Evolutionary conservation across 2,888 invertebrate genomes (phyloP), one percentile per base, ranked within the genome.

Genomic region (Leptinotarsa juncta): DNA sequence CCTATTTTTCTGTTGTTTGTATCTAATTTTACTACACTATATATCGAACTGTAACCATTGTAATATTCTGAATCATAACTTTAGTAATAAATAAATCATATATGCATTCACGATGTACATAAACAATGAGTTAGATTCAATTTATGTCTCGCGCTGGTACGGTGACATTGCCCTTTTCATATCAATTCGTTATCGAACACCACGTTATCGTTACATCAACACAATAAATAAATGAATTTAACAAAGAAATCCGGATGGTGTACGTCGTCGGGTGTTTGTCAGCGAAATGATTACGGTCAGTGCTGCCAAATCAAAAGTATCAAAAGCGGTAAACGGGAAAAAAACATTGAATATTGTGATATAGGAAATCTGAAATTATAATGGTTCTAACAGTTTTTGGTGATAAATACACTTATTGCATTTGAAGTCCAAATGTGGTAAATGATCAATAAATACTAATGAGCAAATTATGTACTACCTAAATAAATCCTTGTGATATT

Each of bases 181-280:
- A 67, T 67, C 53, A 26, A 23, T 62, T 32, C 42, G 62, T 62
- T 53, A 67, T 50, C 50, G 18, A 67, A 67, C 32, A 51, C 26
- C 53, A 7, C 67, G 53, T 67, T 53, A 67, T 67, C 67, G n/a
- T 67, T 67, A 67, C 49, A 67, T 67, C 67, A 53, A 67, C 20
- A 67, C 20, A 50, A 67, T 67, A 67, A 42, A 42, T 42, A 42
- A 10, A 67, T 51, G 26, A 51, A 49, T 51, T 53, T 23, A 18
- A 67, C 67, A 51, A 67, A 67, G 50, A 51, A 67, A 51, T 67
- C 16, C 32, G 62, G 32, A 62, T 42, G 32, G 62, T 62, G 42
- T 26, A 49, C n/a, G 48, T 42, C 20, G 66, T 48, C 66, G 20
- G n/a, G 49, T 51, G 49, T 51, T 48, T 67, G 67, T 67, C 23